Percentiles rank a stretch among this genome's conserved stretches.
These are phyloP conservation scores for Ooceraea biroi DNA, from an alignment of 1,140 invertebrate species.

Conservation along the genomic window DNA sequence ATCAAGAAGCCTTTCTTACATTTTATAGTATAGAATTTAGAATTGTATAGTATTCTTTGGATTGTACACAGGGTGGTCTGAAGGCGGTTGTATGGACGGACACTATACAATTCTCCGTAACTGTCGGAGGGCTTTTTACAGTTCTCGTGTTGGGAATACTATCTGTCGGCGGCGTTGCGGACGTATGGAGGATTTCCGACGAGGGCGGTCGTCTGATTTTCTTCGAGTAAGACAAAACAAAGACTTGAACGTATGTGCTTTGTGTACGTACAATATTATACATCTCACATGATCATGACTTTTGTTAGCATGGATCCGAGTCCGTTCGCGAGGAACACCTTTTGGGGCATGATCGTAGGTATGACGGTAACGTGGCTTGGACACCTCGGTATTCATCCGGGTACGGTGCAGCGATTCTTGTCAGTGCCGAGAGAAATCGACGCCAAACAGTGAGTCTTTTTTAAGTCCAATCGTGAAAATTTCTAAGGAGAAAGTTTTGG, in stretches of 20 bases:
- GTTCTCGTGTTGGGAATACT: constrained; percentile 88
- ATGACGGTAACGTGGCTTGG: constrained; percentile 87
- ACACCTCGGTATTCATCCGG: constrained; percentile 89
- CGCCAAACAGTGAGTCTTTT: constrained; percentile 84
- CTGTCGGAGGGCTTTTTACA: constrained; percentile 89
- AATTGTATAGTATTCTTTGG: background rate
- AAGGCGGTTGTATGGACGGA: constrained; percentile 92
- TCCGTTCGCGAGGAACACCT: constrained; percentile 87
- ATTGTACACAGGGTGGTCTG: constrained; percentile 88
- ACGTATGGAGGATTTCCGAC: constrained; percentile 73
- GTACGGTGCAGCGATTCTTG: constrained; percentile 89
- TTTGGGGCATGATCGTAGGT: constrained; percentile 88
- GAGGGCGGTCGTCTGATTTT: constrained; percentile 76
- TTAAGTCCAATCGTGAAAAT: background rate
- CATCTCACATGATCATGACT: background rate
- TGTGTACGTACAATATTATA: constrained; percentile 2
- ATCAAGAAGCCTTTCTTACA: background rate
- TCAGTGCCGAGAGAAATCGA: constrained; percentile 87
- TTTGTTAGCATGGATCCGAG: constrained; percentile 86
- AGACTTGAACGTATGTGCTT: background rate
- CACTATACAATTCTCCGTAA: constrained; percentile 89
- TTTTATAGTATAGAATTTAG: constrained; percentile 1
- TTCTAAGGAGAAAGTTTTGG: background rate
- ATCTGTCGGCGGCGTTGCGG: constrained; percentile 88
- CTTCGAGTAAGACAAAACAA: constrained; percentile 73